Base-by-base conservation (phyloP, 1,140 invertebrate genomes). In the Drosophila kurseongensis region DNA sequence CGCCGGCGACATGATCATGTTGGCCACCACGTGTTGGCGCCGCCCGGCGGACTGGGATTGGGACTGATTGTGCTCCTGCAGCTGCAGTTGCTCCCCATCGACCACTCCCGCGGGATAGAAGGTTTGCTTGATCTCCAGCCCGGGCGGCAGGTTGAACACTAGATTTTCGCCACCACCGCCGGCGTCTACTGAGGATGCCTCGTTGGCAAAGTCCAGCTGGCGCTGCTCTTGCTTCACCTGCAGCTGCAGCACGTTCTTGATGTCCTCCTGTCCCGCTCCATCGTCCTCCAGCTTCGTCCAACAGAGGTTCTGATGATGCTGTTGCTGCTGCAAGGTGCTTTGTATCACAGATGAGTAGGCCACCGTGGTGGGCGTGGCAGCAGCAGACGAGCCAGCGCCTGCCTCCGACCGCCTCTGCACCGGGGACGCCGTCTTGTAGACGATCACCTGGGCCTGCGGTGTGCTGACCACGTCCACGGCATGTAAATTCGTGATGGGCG, bases 281-380 rank as follows among this genome's bases (percentile, higher is more conserved):
- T 32, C 57, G 44, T 58, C 60, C 55, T 60, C 41, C n/a, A 91
- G 79, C 54, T 91, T 91, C 36, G 84, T 79, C 89, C 90, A 91
- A 73, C 83, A 90, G 44, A 79, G 75, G 23, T 72, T 83, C 41
- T 83, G 77, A 47, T 88, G 80, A 35, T 79, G 80, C 41, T 88
- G 84, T 35, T 79, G 81, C 32, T 88, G 85, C 45, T 89, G 91
- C 67, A 90, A 68, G 50, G 91, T 91, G 61, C 90, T 91, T 91
- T 91, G 90, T 92, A 92, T 92, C 91, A 92, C 91, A 92, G 91
- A 92, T 78, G 91, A 91, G 65, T 92, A 92, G 50, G 91, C 91
- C 42, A 92, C 91, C 42, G 91, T 86, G 57, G 80, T 78, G 62
- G 84, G 77, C 41, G 84, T 47, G 13, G 54, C 13, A 42, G 69